Conservation (phyloP, 2,888 invertebrate species). For the Coelopa pilipes region DNA sequence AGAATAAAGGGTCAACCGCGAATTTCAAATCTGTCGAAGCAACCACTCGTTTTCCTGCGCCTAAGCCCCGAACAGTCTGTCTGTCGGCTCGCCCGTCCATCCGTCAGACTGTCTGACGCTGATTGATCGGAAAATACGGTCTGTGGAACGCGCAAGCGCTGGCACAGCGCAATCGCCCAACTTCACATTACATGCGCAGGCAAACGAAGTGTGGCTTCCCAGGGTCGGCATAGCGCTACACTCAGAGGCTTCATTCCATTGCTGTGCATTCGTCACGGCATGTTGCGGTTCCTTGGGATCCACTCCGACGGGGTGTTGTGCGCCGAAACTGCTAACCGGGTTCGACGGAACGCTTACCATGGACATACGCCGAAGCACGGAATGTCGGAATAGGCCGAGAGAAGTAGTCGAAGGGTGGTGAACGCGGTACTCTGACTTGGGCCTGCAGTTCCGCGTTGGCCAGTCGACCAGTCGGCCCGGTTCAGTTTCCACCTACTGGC, state of each 20-base stretch:
- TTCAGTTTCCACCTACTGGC: slow-evolving; percentile 65
- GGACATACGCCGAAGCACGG: neutral
- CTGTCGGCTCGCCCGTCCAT: neutral
- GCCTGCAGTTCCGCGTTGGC: too few species aligned
- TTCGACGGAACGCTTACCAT: slow-evolving; percentile 23
- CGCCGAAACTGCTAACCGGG: neutral
- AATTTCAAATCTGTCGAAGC: neutral
- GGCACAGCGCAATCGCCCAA: slow-evolving; percentile 12
- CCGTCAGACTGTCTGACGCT: slow-evolving; percentile 1
- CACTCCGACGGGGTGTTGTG: neutral
- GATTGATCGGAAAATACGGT: slow-evolving; percentile 27
- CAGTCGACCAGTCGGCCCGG: slow-evolving; percentile 34
- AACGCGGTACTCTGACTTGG: too few species aligned
- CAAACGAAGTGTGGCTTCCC: slow-evolving; percentile 7
- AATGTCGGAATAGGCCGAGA: slow-evolving; percentile 49
- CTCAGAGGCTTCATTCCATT: neutral
- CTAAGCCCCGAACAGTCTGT: slow-evolving; percentile 3
- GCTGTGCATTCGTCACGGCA: too few species aligned
- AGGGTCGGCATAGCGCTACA: neutral
- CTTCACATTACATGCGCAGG: slow-evolving; percentile 14
- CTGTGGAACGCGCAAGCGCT: slow-evolving; percentile 19
- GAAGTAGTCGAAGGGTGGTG: slow-evolving; percentile 33
- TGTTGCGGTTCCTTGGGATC: too few species aligned
- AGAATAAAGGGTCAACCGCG: slow-evolving; percentile 21
- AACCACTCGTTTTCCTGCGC: neutral